Base-by-base conservation (phyloP, 1,140 invertebrate genomes). In the Dreissena rostriformis region DNA sequence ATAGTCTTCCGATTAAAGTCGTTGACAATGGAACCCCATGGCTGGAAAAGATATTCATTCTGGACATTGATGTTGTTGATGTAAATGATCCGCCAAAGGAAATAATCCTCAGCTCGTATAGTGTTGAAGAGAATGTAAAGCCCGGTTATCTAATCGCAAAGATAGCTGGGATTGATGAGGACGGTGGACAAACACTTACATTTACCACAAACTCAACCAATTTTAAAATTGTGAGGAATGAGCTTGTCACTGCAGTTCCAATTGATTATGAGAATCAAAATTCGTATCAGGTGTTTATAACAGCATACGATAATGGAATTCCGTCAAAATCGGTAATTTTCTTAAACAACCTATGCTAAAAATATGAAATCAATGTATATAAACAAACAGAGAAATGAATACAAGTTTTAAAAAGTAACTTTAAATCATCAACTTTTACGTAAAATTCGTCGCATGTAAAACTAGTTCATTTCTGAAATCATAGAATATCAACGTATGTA, bases 21-120 rank as follows among this genome's bases (percentile, higher is more conserved):
- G 66, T 39, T 11, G 74, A 77, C 24, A 51, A 49, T 66, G 74
- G 74, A 49, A 39, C 57, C 5, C 26, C 57, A 29, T 26, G 0
- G 6, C 57, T 77, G 7, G 14, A 28, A 24, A 61, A 26, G 28
- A 66, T 26, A 0, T 77, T 77, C 24, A 39, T n/a, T 11, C 15
- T 77, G 19, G 24, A n/a, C 4, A 19, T 77, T n/a, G 14, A 66
- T 39, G 28, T 77, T 14, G 39, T 49, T 8, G 74, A 77, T 15
- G 74, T 77, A 12, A 77, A 77, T 66, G 74, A 77, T 24, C 28
- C 61, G 22, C 74, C 74, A 11, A 65, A 29, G 51, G 11, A 55
- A 8, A 28, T 77, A 19, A 26, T 49, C 11, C 28, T 77, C 12
- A 77, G 26, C 51, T 14, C 74, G 22, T 65, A 29, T 28, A 77